phyloP scores from a whole-genome alignment of 2,888 invertebrate genomes.

The Dryadula phaetusa region DNA sequence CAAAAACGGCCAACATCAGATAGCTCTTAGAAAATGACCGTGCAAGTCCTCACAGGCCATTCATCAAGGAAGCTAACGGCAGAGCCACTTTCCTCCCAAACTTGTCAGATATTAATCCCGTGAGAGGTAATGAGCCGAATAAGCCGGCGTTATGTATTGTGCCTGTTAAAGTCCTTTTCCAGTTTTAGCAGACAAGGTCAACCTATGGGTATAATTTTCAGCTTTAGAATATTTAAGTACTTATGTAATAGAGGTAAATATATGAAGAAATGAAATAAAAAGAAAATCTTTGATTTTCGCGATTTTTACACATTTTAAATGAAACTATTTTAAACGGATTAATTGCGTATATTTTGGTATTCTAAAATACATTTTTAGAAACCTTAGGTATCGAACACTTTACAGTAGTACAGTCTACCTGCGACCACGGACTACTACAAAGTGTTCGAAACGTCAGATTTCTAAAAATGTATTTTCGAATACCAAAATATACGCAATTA shows the following conservation, averaged over 20 bases:
- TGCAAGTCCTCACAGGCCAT: constrained; percentile 66
- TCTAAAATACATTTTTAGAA: too few relatives aligned
- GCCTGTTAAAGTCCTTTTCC: constrained; percentile 87
- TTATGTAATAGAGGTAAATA: neutral
- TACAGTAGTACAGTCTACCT: too few relatives aligned
- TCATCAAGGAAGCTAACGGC: constrained; percentile 67
- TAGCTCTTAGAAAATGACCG: constrained; percentile 76
- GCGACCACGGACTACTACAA: too few relatives aligned
- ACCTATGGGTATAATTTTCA: constrained; percentile 70
- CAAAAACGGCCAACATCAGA: constrained; percentile 67
- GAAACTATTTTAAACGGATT: too few relatives aligned
- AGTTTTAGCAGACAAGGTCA: constrained; percentile 82
- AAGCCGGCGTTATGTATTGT: constrained; percentile 87
- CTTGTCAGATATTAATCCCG: constrained; percentile 87
- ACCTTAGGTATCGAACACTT: too few relatives aligned
- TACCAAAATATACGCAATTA: too few relatives aligned
- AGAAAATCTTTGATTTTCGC: too few relatives aligned
- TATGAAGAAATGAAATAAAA: too few relatives aligned
- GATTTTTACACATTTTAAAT: too few relatives aligned
- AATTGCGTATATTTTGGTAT: too few relatives aligned
- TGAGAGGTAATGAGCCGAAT: constrained; percentile 85
- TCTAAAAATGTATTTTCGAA: too few relatives aligned
- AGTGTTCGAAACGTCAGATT: too few relatives aligned
- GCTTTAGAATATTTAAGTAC: constrained; percentile 2
- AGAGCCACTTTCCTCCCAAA: constrained; percentile 83